A percentile compares a stretch with the other conserved stretches of the same genome.
Conservation (phyloP, 2,113 vertebrate genomes). For the Corythaixoides concolor region DNA sequence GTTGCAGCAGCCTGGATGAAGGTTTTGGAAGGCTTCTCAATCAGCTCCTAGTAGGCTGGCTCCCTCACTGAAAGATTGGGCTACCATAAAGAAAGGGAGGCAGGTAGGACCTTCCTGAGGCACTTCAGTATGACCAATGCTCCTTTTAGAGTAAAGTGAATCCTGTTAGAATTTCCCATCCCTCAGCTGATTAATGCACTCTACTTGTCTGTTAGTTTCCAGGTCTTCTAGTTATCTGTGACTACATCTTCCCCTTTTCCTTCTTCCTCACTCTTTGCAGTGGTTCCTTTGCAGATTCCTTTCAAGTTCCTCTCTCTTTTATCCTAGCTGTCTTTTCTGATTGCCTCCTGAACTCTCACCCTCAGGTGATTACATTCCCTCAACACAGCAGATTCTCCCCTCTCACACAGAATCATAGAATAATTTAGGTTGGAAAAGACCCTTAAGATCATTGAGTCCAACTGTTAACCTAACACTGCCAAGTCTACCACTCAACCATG, state of each 20-base stretch:
- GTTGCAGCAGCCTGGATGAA: background rate
- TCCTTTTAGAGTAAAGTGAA: background rate
- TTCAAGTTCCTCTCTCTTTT: background rate
- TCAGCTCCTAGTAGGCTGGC: background rate
- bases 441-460: background rate
- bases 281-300: background rate
- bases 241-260: background rate
- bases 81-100: background rate
- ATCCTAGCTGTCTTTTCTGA: background rate
- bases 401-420: background rate
- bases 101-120: background rate
- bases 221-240: background rate
- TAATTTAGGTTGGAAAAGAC: background rate
- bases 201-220: background rate
- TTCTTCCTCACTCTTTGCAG: background rate
- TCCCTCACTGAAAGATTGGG: background rate
- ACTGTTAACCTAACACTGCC: background rate
- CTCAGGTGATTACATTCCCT: background rate
- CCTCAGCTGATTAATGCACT: background rate
- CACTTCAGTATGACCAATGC: background rate
- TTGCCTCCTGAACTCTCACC: background rate
- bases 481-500: too few relatives aligned
- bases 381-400: background rate
- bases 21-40: background rate
- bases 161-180: background rate